These are phyloP conservation scores for Calypte anna DNA, from an alignment of 2,113 vertebrate species.

Conservation along the genomic window DNA sequence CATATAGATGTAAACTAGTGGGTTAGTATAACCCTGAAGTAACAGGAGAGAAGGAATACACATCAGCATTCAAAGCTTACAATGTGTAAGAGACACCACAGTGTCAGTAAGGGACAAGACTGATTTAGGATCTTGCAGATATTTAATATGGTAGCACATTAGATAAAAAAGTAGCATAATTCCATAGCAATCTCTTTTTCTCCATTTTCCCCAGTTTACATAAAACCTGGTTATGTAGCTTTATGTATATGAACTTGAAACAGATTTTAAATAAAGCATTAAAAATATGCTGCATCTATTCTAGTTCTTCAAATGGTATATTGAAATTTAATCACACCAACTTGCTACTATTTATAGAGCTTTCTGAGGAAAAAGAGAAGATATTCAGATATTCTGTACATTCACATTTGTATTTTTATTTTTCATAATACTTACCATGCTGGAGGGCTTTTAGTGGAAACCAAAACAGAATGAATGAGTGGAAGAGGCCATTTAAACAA, in stretches of 20 bases:
- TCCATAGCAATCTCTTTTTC: background rate
- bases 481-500: slow-evolving; percentile 99
- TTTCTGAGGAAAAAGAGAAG: background rate
- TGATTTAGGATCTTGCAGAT: background rate
- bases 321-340: background rate
- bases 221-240: background rate
- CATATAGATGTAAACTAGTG: background rate
- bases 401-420: slow-evolving; percentile 41
- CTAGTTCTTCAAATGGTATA: slow-evolving; percentile 23
- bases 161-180: background rate
- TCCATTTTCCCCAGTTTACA: background rate
- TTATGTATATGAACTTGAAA: background rate
- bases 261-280: background rate
- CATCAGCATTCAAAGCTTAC: background rate
- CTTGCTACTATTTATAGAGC: background rate
- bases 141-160: background rate
- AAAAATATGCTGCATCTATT: background rate
- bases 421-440: slow-evolving; percentile 86
- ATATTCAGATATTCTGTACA: background rate
- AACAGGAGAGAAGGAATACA: background rate
- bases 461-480: slow-evolving; percentile 99
- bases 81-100: background rate
- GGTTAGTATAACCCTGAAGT: background rate
- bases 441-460: slow-evolving; percentile 98
- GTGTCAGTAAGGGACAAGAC: background rate